Evolutionary conservation across 2,888 invertebrate genomes (phyloP), one percentile per base, ranked within the genome.

Genomic region (Drosophila suboccidentalis): DNA sequence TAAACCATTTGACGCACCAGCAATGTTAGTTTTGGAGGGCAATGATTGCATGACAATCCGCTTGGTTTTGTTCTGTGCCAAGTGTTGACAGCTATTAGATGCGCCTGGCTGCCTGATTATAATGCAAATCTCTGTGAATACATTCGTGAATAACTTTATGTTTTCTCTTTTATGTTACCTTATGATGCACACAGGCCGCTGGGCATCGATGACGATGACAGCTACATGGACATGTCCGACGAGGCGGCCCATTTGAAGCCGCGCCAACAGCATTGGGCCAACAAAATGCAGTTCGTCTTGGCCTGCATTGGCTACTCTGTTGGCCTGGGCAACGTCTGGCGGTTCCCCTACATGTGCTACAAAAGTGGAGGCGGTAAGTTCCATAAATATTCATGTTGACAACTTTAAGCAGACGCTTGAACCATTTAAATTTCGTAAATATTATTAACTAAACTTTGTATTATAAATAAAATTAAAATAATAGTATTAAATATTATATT

Each of bases 261-360:
- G 5, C 94, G 96, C 82, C 94, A 96, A 89, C 96, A 96, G 58
- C 96, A 97, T 91, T 97, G 97, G 97, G 96, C 96, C 68, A 97
- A 96, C 93, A 97, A 97, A 93, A 95, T 96, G 89, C 97, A 97
- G 93, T 97, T 97, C 91, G 97, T 97, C 58, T 94, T 97, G 87
- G 97, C 97, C 53, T 97, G 97, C 91, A 96, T 97, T 75, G 97
- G 97, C 26, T 97, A 97, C 92, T 97, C 97, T 58, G 97, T 97
- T 60, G 97, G 97, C 41, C 94, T 97, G 75, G 97, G 97, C 82
- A 97, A 97, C 91, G 96, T 97, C 76, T 97, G 97, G 97, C 94
- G 97, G 87, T 98, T 98, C 93, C 98, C 98, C 38, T 98, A 98
- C 93, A 94, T 98, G 87, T 97, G 97, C 93, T 97, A 97, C 93